phyloP scores from a whole-genome alignment of 2,888 invertebrate genomes.

The Rhamphomyia laevipes region DNA sequence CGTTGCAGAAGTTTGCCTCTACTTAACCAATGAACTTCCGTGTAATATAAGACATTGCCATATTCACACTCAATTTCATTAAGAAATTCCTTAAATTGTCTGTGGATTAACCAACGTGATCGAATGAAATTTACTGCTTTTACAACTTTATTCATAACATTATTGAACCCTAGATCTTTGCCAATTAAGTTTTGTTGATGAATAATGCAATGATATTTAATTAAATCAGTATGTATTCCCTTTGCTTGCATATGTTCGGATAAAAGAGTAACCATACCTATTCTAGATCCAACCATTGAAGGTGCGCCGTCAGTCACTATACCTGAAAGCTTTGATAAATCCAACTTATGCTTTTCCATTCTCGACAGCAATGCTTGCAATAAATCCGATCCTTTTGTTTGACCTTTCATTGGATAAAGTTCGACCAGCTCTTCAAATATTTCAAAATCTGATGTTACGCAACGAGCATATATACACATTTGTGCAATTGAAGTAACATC shows the following conservation, averaged over 20 bases:
- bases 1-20: too few species aligned
- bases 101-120: neutral
- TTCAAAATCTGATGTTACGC: too few species aligned
- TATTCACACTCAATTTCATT: neutral
- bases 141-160: too few species aligned
- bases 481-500: too few species aligned
- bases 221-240: neutral
- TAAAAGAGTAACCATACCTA: neutral
- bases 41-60: neutral
- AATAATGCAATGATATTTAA: neutral
- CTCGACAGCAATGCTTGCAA: neutral
- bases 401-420: too few species aligned
- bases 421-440: too few species aligned
- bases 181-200: neutral
- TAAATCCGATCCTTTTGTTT: too few species aligned
- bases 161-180: neutral
- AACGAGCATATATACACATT: too few species aligned
- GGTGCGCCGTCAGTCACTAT: neutral
- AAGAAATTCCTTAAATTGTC: neutral
- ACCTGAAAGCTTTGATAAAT: neutral
- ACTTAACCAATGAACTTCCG: too few species aligned
- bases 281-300: neutral
- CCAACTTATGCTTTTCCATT: neutral
- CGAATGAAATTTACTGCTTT: too few species aligned
- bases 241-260: neutral